Conservation (phyloP, 1,140 invertebrate genomes). For the Megalonaias nervosa region DNA sequence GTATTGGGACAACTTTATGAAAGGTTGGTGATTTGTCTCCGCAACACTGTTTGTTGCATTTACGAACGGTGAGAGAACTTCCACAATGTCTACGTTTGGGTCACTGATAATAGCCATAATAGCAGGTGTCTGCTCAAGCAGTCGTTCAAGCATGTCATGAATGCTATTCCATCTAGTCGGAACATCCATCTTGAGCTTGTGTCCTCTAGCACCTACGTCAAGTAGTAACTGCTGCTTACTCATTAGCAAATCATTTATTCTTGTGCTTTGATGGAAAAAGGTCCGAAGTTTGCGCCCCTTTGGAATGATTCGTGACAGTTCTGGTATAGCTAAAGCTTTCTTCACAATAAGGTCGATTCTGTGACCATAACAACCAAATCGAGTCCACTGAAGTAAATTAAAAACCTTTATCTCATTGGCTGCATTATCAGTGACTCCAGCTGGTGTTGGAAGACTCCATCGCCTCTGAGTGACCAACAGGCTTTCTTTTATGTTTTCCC, state of each 20-base stretch:
- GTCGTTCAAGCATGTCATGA: conserved; percentile 11
- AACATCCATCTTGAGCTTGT: conserved; percentile 19
- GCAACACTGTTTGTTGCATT: too few relatives aligned
- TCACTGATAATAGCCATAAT: conserved; percentile 29
- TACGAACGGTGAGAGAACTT: neutral
- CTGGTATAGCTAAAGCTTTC: conserved; percentile 9
- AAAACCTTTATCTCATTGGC: conserved; percentile 20
- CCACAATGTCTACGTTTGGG: conserved; percentile 6
- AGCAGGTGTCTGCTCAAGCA: conserved; percentile 20
- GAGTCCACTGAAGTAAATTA: conserved; percentile 9
- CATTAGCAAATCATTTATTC: conserved; percentile 9
- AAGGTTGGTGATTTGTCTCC: too few relatives aligned
- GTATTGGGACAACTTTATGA: too few relatives aligned
- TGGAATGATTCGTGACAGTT: conserved; percentile 7
- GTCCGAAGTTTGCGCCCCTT: conserved; percentile 14
- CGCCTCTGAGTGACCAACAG: neutral
- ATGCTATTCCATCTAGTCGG: conserved; percentile 22
- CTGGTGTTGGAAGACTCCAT: conserved; percentile 9
- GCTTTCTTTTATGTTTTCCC: neutral
- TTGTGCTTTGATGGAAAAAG: conserved; percentile 28
- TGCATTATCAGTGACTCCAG: conserved; percentile 26
- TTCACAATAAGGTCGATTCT: conserved; percentile 24
- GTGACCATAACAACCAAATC: conserved; percentile 35
- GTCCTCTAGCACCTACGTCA: conserved; percentile 7
- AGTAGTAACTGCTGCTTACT: conserved; percentile 7